These are phyloP conservation scores for Zoroaster sp. DNA, from an alignment of 53 echinoderm and acorn worm genomes.

Conservation along the genomic window DNA sequence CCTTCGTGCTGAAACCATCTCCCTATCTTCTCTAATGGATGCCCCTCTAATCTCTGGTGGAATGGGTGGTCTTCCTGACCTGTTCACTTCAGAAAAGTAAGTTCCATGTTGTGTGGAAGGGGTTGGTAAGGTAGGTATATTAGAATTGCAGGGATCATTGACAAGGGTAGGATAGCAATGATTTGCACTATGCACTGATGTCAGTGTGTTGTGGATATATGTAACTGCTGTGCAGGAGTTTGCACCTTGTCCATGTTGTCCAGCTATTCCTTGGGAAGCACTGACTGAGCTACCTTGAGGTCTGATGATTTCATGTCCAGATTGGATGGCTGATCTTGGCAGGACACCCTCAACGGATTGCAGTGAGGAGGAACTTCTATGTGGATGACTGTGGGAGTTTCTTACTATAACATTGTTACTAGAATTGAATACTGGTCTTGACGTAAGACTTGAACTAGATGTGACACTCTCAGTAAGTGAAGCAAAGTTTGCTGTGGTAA, in stretches of 20 bases:
- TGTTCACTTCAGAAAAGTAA: background rate
- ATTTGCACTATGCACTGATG: background rate
- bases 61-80: background rate
- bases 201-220: conserved; percentile 15
- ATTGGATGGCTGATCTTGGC: background rate
- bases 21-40: conserved; percentile 9
- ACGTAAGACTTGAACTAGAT: background rate
- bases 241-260: background rate
- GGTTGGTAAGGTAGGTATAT: background rate
- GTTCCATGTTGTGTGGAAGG: background rate
- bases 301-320: background rate
- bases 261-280: background rate
- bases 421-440: conserved; percentile 21
- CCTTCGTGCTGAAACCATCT: background rate
- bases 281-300: background rate
- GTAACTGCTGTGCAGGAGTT: conserved; percentile 24
- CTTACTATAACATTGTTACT: conserved; percentile 8
- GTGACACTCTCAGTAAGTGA: background rate
- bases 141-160: background rate
- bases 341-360: background rate
- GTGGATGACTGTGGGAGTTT: background rate
- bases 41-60: background rate
- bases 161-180: background rate
- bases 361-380: background rate
- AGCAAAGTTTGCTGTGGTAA: background rate